phyloP scores from a whole-genome alignment of 1,140 invertebrate species.

The Drosophila oshimai region DNA sequence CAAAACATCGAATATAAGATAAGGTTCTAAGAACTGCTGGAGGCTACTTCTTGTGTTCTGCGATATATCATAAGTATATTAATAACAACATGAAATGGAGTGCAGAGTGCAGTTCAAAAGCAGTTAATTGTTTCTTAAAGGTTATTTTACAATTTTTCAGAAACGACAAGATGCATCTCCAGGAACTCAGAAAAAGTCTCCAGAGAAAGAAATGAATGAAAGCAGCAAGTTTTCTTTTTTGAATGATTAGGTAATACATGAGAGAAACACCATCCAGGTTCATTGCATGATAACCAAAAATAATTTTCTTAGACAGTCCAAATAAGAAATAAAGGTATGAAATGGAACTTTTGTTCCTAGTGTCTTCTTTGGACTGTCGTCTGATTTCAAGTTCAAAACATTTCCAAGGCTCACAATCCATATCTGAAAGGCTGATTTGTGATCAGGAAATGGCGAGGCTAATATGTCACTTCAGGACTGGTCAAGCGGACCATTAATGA shows the following conservation, averaged over 20 bases:
- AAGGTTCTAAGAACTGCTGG: constrained; percentile 2
- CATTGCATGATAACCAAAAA: background rate
- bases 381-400: background rate
- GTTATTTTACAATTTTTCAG: background rate
- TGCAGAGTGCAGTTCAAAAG: no score
- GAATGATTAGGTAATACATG: background rate
- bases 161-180: background rate
- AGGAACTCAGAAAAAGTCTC: background rate
- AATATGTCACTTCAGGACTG: background rate
- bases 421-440: background rate
- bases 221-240: background rate
- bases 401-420: background rate
- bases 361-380: no score
- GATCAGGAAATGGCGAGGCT: constrained; percentile 3
- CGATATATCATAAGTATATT: background rate
- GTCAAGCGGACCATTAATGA: background rate
- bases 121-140: background rate
- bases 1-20: background rate
- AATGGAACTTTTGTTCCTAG: no score
- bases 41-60: background rate
- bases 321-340: no score
- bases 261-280: background rate
- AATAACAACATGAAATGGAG: no score
- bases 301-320: background rate
- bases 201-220: constrained; percentile 5